A percentile compares a stretch with the other conserved stretches of the same genome.
Conservation (phyloP, 1,140 invertebrate species). For the Heterodera schachtii region DNA sequence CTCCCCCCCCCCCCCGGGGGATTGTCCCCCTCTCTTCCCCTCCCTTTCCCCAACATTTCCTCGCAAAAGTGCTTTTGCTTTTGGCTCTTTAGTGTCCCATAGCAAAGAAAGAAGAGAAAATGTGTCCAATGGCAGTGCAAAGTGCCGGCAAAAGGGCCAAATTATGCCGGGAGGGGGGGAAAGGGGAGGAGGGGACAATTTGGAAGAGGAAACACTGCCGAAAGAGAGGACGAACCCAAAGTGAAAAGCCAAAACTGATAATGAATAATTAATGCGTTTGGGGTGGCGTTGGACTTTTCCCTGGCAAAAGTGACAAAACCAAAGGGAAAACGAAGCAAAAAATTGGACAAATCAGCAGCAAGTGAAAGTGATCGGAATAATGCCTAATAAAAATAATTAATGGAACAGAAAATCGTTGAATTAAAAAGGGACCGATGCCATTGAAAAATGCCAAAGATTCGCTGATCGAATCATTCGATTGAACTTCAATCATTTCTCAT, state of each 20-base stretch:
- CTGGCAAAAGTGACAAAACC: background rate
- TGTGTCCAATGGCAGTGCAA: background rate
- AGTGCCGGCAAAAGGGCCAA: background rate
- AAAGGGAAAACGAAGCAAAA: background rate
- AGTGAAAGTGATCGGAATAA: no score
- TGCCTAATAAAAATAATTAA: no score
- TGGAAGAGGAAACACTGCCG: no score
- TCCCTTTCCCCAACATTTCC: background rate
- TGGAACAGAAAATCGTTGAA: no score
- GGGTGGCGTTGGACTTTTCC: background rate
- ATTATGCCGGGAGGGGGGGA: background rate
- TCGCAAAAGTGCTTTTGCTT: background rate
- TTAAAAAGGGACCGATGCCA: no score
- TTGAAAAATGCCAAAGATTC: no score
- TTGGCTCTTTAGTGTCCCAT: background rate
- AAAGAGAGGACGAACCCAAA: background rate
- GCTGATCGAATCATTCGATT: no score
- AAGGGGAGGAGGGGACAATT: background rate
- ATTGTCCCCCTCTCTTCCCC: no score
- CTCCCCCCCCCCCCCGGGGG: no score
- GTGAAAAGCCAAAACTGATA: background rate
- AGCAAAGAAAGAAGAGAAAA: background rate
- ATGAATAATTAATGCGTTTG: conserved; percentile 21
- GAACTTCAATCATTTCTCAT: no score
- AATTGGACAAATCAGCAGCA: background rate